Conservation (phyloP, 2,113 vertebrate species). For the Heliornis fulica region DNA sequence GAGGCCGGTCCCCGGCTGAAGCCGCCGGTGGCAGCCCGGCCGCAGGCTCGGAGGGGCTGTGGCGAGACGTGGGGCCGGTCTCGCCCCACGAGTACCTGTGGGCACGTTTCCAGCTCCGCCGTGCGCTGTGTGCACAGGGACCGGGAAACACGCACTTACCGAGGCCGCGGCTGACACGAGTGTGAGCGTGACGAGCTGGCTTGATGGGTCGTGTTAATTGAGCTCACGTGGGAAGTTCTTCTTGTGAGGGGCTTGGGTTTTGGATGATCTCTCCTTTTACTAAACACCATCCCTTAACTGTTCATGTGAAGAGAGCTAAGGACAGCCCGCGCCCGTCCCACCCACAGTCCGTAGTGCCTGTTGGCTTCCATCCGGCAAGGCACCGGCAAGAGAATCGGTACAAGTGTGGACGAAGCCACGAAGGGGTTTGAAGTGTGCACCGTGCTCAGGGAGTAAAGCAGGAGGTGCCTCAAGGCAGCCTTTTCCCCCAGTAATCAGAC, state of each 20-base stretch:
- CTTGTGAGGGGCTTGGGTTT: neutral
- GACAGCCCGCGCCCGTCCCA: accelerated
- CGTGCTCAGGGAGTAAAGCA: neutral
- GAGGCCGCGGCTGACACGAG: neutral
- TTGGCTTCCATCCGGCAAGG: neutral
- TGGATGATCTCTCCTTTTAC: too few species aligned
- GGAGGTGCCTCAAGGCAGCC: neutral
- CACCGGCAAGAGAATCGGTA: accelerated
- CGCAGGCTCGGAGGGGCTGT: neutral
- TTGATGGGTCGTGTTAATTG: neutral
- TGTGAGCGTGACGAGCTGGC: neutral
- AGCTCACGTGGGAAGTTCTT: neutral
- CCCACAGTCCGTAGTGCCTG: accelerated
- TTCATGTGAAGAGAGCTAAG: neutral
- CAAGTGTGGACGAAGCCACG: accelerated
- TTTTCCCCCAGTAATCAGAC: neutral
- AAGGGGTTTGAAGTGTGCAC: neutral
- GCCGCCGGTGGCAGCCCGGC: neutral
- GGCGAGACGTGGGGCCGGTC: neutral
- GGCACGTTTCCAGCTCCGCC: neutral
- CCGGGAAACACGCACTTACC: too few species aligned
- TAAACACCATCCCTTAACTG: too few species aligned
- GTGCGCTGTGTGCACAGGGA: too few species aligned
- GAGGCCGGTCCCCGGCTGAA: neutral
- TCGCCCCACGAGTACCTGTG: neutral